Percentiles rank a stretch among this genome's conserved stretches.
Evolutionary conservation across 2,113 vertebrate genomes (phyloP).

Genomic region (Odocoileus virginianus): DNA sequence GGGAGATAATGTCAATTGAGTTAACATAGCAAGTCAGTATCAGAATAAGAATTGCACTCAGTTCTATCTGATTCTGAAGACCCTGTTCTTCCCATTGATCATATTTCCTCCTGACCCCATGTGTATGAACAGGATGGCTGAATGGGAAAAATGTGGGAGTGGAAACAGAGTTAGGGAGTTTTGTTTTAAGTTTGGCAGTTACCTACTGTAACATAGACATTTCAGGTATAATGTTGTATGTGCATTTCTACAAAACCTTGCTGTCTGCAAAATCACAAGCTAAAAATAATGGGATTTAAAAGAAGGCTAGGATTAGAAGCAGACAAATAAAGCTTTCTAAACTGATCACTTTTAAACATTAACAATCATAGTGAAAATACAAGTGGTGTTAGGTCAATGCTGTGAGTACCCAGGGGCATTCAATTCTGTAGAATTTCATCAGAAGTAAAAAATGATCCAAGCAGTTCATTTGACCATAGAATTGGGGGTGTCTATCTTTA

Average conservation of each 20-base stretch:
- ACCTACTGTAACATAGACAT: neutral
- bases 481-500: neutral
- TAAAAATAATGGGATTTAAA: neutral
- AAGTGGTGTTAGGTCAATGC: neutral
- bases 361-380: neutral
- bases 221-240: neutral
- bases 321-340: neutral
- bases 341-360: neutral
- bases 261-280: neutral
- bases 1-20: neutral
- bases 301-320: neutral
- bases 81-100: neutral
- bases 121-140: no score
- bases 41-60: neutral
- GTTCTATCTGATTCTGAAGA: neutral
- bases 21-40: neutral
- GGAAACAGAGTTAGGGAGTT: neutral
- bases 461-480: neutral
- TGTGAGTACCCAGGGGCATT: no score
- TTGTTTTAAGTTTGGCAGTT: neutral
- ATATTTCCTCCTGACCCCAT: neutral
- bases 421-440: neutral
- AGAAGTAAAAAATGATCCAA: neutral
- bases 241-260: neutral
- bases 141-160: neutral